Base-by-base conservation (phyloP, 53 echinoderm and acorn worm species). In the Patiria pectinifera region DNA sequence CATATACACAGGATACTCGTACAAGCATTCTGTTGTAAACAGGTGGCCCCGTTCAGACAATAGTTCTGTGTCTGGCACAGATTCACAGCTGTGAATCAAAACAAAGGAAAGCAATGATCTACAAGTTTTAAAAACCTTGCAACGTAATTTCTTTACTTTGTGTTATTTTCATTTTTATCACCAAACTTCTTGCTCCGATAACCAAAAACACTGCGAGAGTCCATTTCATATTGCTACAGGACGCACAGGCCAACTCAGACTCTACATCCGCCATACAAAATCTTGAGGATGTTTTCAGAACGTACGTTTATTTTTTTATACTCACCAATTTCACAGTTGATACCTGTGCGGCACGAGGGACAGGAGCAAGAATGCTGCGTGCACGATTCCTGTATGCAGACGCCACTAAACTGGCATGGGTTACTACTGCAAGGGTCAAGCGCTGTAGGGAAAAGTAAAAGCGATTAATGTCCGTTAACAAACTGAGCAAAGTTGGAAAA, bases 361-460 rank as follows among this genome's bases (percentile, higher is more conserved):
- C 97, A 97, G 19, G 86, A 87, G 91, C 97, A 97, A 13, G 93
- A 93, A 79, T 95, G 94, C 4, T 93, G 91, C 46, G 96, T 92
- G 58, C 97, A 97, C 6, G 87, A 83, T 16, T 93, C 83, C 9
- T n/a, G 71, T 11, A 71, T 69, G 60, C 92, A 92, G 14, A 71
- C 71, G 22, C 96, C 96, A 45, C 88, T 92, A 69, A 53, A 88
- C 61, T 84, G 92, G 74, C 96, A 96, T 63, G 96, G 96, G 86
- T 90, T 95, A 16, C 62, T 80, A 16, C 74, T 72, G 77, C 96
- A 96, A 5, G 93, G 92, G 53, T 96, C 83, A 26, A 83, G 84
- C 19, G 48, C 96, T 91, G 80, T 35, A 35, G 35, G 35, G 35
- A 0, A 35, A 35, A 35, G 1, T 35, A 35, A 35, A 35, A 35